Evolutionary conservation across 2,113 vertebrate species (phyloP).

Genomic region (Aptenodytes forsteri): DNA sequence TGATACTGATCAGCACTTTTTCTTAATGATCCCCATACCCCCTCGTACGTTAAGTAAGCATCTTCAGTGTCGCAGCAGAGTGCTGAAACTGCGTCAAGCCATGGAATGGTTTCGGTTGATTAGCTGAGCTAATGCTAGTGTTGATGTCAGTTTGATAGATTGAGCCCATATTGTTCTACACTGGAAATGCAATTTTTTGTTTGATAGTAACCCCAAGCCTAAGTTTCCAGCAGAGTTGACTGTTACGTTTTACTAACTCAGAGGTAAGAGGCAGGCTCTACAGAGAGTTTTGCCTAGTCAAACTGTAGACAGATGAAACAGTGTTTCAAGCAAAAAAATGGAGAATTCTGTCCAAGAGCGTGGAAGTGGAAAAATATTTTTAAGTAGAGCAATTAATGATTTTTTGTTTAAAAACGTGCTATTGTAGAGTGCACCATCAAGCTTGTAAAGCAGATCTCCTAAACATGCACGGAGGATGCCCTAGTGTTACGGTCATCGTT

Average conservation of each 20-base stretch:
- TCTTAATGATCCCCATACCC: background rate
- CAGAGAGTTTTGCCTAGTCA: background rate
- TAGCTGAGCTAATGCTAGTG: background rate
- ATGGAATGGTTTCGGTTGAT: background rate
- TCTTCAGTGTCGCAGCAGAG: background rate
- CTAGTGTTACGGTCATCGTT: accelerated
- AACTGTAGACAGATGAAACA: background rate
- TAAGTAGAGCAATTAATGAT: background rate
- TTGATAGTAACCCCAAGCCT: background rate
- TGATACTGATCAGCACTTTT: background rate
- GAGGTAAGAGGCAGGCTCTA: background rate
- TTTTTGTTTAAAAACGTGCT: background rate
- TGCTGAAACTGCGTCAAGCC: background rate
- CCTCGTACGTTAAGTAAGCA: accelerated
- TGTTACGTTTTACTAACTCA: background rate
- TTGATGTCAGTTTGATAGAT: background rate
- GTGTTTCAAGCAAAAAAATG: background rate
- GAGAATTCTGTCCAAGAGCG: background rate
- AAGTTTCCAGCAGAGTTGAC: background rate
- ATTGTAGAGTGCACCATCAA: background rate
- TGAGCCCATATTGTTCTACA: background rate
- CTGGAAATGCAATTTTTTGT: background rate
- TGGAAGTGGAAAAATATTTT: background rate
- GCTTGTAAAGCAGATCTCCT: background rate
- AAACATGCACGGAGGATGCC: background rate